Base-by-base conservation (phyloP, 2,888 invertebrate genomes). In the Rutpela maculata region DNA sequence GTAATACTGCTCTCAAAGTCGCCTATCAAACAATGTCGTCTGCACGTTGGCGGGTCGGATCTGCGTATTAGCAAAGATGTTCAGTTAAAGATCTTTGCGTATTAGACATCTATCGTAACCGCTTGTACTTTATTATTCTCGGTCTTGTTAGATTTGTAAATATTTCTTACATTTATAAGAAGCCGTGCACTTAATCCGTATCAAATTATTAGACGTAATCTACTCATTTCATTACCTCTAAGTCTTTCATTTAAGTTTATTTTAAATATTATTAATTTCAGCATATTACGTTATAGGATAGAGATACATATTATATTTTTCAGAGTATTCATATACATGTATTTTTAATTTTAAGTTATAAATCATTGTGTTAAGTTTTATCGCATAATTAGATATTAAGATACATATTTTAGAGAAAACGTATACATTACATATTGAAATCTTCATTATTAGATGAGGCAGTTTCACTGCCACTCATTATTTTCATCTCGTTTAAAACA, bases 311-410 rank as follows among this genome's bases (percentile, higher is more conserved):
- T 85, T 86, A 86, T 86, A 87, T 88, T 89, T 87, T 88, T 86
- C 88, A 88, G 88, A 89, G 89, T 89, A 88, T 89, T 89, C 88
- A 89, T 89, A 89, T 88, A 88, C 87, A 88, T 85, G 84, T 85
- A 85, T 84, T 85, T 81, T 84, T 86, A 86, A 82, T 82, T 84
- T 84, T 86, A 85, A 86, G 85, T 86, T 85, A n/a, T n/a, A 82
- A 79, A 80, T 82, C 79, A 67, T 83, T 77, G 73, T 80, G 82
- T 84, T 85, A 84, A 82, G 81, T 83, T 79, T 84, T 74, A 84
- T 80, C 79, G 76, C 78, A 79, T 83, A 81, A 57, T 67, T 82
- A 81, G 77, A 72, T 57, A 59, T 55, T 78, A 78, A 82, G 80
- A 78, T 77, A 74, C 77, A 81, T 78, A 71, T 77, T 77, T 76